Evolutionary conservation across 2,113 vertebrate genomes (phyloP), one percentile per base, ranked within the genome.

Genomic region (Nanger granti): DNA sequence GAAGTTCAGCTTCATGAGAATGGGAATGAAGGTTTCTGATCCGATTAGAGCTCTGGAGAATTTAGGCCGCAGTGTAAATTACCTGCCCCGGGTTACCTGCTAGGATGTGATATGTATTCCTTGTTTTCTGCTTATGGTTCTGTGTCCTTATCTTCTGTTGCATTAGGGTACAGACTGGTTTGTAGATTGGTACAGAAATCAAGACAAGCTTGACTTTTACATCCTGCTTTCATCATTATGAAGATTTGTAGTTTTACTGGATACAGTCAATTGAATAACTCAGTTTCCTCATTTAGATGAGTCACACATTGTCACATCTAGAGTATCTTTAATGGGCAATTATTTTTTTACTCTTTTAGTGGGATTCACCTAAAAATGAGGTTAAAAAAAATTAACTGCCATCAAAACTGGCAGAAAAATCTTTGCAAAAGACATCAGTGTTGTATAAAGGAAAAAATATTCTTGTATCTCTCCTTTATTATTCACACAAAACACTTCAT

Each of bases 221-320:
- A 37, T 91, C 31, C 85, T 87, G 41, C 91, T 92, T 96, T 95
- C 47, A 90, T 94, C 34, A 55, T 95, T 76, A 76, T 54, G 80
- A 95, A 54, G 29, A 86, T 92, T 92, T 96, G 7, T 95, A 62
- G 34, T 96, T 95, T 94, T 76, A n/a, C 47, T 97, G 89, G 93
- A 87, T 93, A 89, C 96, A 96, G 90, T 94, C 29, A 94, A 8
- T 95, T 91, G 24, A 82, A 94, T 59, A 94, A 80, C 66, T 91
- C 7, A 82, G 5, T 79, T 93, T 91, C 15, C 31, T 80, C 31
- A 37, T 93, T 92, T 94, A 88, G 20, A 69, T 96, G 47, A 47
- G 14, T 83, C 29, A 29, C n/a, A 34, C 31, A 87, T 82, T 73
- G 26, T 88, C 64, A 57, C 7, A 89, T 44, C 41, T 89, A 79